phyloP scores from a whole-genome alignment of 1,140 invertebrate genomes.

The Drosophila arawakana region DNA sequence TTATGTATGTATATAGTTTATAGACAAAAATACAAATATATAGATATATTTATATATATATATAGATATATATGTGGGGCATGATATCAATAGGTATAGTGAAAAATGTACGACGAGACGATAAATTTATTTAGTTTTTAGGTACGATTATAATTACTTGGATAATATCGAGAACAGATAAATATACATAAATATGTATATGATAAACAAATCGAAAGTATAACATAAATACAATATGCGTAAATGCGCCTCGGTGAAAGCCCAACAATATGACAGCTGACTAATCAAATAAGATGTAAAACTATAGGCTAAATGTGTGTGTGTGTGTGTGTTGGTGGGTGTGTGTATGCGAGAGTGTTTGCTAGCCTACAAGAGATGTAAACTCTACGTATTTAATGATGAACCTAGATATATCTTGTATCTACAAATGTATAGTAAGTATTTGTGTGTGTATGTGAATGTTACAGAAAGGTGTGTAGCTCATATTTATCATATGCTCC shows the following conservation, averaged over 20 bases:
- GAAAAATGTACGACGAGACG: constrained; percentile 38
- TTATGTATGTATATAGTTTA: constrained; percentile 29
- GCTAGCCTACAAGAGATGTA: not conserved
- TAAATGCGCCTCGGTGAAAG: constrained; percentile 39
- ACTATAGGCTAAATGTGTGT: not conserved
- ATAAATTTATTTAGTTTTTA: constrained; percentile 13
- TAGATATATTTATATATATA: constrained; percentile 13
- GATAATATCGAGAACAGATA: constrained; percentile 10
- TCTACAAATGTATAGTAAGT: constrained; percentile 1
- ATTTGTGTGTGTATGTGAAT: not conserved
- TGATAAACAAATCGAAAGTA: constrained; percentile 19
- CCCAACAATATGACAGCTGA: constrained; percentile 19
- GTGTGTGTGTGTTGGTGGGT: constrained; percentile 3
- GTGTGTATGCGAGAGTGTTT: not conserved
- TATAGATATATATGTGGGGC: constrained; percentile 13
- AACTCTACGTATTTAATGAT: not conserved
- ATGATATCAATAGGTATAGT: constrained; percentile 21
- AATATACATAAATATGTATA: constrained; percentile 10
- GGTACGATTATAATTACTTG: constrained; percentile 13
- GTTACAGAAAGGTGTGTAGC: too few relatives aligned
- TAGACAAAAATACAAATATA: constrained; percentile 40
- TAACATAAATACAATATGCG: constrained; percentile 32
- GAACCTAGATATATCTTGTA: not conserved
- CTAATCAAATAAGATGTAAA: not conserved
- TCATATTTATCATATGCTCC: too few relatives aligned